Conservation (phyloP, 2,113 vertebrate genomes). For the Upupa epops region DNA sequence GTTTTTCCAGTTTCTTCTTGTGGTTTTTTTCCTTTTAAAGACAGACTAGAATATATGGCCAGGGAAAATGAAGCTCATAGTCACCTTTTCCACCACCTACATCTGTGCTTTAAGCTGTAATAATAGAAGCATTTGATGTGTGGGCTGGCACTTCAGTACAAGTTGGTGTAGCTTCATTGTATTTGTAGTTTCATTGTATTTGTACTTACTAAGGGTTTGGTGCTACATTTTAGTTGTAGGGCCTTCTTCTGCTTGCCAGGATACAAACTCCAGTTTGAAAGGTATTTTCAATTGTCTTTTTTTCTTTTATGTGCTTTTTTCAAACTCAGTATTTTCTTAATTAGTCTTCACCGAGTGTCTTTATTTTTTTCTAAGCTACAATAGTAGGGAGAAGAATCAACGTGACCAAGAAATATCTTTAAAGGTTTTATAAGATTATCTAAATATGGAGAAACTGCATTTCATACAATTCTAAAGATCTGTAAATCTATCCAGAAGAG, state of each 20-base stretch:
- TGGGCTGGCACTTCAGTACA: not conserved
- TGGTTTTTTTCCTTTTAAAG: not conserved
- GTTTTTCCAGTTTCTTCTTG: slow-evolving; percentile 21
- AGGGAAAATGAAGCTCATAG: slow-evolving; percentile 24
- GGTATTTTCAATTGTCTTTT: not conserved
- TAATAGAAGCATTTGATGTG: slow-evolving; percentile 10
- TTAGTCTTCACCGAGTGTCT: not conserved
- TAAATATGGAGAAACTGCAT: not conserved
- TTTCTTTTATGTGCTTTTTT: not conserved
- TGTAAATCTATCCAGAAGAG: not conserved
- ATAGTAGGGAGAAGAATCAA: not conserved
- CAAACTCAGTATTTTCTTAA: not conserved
- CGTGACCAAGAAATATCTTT: not conserved
- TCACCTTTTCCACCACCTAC: slow-evolving; percentile 40
- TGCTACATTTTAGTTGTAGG: not conserved
- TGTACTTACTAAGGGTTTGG: not conserved
- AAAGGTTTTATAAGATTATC: not conserved
- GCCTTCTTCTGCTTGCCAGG: not conserved
- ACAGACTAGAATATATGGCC: slow-evolving; percentile 6
- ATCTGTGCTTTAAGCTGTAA: not conserved
- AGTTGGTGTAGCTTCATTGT: not conserved
- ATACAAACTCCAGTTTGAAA: not conserved
- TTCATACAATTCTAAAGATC: not conserved
- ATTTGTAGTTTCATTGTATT: not conserved
- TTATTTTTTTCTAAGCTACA: not conserved